These are phyloP conservation scores for Anastrepha obliqua DNA, from an alignment of 1,140 invertebrate species.

Conservation along the genomic window DNA sequence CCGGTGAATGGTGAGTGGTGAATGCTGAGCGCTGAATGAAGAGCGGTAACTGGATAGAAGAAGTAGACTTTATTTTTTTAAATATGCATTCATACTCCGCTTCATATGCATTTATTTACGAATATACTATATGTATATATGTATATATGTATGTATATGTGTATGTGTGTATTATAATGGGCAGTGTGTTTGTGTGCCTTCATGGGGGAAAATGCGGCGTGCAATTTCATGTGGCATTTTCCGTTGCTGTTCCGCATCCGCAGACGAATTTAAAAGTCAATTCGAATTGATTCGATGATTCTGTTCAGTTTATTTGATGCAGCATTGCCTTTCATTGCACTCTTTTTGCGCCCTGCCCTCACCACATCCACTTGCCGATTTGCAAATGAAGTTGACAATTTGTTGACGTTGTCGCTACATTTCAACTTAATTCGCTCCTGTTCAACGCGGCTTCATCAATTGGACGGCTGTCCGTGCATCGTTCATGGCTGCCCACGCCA, in stretches of 20 bases:
- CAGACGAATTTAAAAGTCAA: conserved; percentile 44
- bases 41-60: background rate
- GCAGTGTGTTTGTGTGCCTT: background rate
- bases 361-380: conserved; percentile 23
- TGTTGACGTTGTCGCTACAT: conserved; percentile 47
- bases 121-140: background rate
- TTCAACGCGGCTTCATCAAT: conserved; percentile 8
- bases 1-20: conserved; percentile 1
- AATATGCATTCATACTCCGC: background rate
- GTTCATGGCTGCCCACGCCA: background rate
- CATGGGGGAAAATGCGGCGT: background rate
- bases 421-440: conserved; percentile 50
- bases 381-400: conserved; percentile 54
- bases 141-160: background rate
- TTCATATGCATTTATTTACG: background rate
- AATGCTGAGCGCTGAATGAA: background rate
- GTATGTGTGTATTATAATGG: background rate
- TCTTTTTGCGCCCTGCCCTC: background rate
- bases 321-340: background rate
- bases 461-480: background rate
- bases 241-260: conserved; percentile 25
- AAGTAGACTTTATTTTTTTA: background rate
- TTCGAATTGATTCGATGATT: conserved; percentile 50
- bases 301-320: background rate
- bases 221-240: conserved; percentile 36